Conservation (phyloP, 1,140 invertebrate species). For the Aphelenchoides besseyi region DNA sequence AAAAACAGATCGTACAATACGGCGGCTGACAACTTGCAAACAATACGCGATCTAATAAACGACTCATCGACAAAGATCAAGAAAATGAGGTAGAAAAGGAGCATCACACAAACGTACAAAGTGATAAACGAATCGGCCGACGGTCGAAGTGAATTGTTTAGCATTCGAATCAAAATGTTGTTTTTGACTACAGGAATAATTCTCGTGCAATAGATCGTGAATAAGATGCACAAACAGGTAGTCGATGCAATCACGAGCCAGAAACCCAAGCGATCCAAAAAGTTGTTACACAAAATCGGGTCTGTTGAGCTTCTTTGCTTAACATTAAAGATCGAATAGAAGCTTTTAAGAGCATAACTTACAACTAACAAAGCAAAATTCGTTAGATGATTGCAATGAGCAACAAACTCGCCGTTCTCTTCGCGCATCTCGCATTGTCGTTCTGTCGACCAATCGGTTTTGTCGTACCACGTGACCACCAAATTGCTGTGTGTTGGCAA, state of each 20-base stretch:
- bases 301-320: background rate
- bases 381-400: slow-evolving; percentile 11
- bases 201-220: background rate
- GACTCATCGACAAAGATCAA: background rate
- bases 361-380: slow-evolving; percentile 3
- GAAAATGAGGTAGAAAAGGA: background rate
- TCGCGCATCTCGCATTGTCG: background rate
- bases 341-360: background rate
- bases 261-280: background rate
- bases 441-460: slow-evolving; percentile 1
- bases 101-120: background rate
- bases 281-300: background rate
- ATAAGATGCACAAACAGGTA: background rate
- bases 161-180: background rate
- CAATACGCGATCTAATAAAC: background rate
- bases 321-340: background rate
- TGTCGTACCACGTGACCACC: slow-evolving; percentile 2
- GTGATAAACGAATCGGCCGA: background rate
- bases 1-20: background rate
- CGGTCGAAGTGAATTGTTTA: background rate
- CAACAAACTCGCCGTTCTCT: background rate
- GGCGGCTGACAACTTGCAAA: slow-evolving; percentile 4
- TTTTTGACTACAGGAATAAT: background rate
- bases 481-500: background rate
- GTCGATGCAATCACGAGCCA: background rate